These are phyloP conservation scores for Coptodon bakossiorum DNA, from an alignment of 2,113 vertebrate genomes.

Conservation along the genomic window DNA sequence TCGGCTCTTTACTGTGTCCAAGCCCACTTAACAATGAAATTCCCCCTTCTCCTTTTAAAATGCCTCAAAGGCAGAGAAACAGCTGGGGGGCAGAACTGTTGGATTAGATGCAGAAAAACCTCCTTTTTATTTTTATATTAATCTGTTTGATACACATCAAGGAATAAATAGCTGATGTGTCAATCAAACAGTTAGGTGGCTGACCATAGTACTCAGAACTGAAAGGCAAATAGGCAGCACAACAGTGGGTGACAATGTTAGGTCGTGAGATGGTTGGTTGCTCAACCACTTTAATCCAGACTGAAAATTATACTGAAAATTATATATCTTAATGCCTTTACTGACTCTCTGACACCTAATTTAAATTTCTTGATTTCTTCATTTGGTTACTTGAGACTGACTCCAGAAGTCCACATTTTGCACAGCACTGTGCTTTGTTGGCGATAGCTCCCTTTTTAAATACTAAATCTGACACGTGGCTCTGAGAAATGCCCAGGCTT, in stretches of 20 bases:
- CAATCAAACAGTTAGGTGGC: neutral
- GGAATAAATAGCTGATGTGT: neutral
- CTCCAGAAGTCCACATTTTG: neutral
- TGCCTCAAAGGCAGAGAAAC: conserved; percentile 15
- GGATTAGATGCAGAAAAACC: neutral
- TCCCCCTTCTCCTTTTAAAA: conserved; percentile 54
- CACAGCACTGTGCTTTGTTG: neutral
- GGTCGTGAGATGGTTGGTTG: neutral
- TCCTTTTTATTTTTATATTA: neutral
- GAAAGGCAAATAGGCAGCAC: neutral
- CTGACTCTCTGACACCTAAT: neutral
- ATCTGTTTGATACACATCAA: neutral
- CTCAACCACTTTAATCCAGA: neutral
- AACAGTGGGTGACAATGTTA: neutral
- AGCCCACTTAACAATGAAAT: conserved; percentile 82
- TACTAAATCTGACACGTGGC: neutral
- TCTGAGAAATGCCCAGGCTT: neutral
- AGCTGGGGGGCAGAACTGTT: neutral
- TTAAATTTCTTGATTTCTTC: neutral
- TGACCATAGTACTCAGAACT: neutral
- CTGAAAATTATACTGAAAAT: neutral
- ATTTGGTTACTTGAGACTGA: neutral
- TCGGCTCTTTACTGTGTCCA: conserved; percentile 80
- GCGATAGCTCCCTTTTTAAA: neutral
- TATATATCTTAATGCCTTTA: neutral